Evolutionary conservation across 2,113 vertebrate species (phyloP).

Genomic region (Callocephalon fimbriatum): DNA sequence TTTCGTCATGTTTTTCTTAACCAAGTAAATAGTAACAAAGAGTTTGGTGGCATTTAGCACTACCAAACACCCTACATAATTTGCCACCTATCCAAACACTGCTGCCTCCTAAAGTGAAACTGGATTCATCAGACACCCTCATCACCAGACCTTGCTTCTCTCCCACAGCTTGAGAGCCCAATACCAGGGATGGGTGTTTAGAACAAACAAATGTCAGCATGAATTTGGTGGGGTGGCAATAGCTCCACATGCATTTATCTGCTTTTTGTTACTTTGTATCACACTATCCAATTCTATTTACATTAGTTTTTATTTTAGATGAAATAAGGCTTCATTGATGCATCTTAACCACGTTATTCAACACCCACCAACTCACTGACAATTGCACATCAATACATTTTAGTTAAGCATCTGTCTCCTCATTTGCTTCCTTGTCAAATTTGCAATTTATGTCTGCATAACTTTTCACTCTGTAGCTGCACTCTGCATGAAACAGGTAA

Average conservation of each 20-base stretch:
- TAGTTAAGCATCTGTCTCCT: conserved; percentile 71
- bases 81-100: neutral
- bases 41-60: neutral
- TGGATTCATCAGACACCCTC: neutral
- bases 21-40: neutral
- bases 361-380: conserved; percentile 57
- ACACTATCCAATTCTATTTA: conserved; percentile 7
- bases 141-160: neutral
- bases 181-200: neutral
- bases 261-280: conserved; percentile 19
- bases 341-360: conserved; percentile 38
- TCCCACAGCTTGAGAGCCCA: neutral
- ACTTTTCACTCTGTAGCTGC: conserved; percentile 79
- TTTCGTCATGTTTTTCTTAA: neutral
- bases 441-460: conserved; percentile 81
- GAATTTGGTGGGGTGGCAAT: neutral
- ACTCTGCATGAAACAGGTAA: conserved; percentile 75
- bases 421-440: conserved; percentile 77
- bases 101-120: neutral
- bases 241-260: neutral
- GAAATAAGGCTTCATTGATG: conserved; percentile 8
- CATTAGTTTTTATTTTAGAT: conserved; percentile 14
- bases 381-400: conserved; percentile 63
- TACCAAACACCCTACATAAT: neutral
- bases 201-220: neutral